Evolutionary conservation across 2,113 vertebrate genomes (phyloP).

Genomic region (Psephotus haematonotus): DNA sequence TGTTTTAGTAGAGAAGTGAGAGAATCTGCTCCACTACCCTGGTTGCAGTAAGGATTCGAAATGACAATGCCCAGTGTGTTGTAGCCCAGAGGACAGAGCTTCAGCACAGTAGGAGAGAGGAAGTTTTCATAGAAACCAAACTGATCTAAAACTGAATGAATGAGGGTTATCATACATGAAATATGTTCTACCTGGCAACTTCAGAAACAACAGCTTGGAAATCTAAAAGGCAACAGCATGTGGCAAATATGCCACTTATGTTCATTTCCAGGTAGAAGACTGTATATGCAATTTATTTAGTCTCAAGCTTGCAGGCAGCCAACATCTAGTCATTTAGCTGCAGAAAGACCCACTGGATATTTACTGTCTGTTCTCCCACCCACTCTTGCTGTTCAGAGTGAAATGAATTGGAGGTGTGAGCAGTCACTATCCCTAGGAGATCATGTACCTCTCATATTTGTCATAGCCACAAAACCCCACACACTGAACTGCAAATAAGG

Average conservation of each 20-base stretch:
- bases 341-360: background rate
- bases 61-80: background rate
- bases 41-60: background rate
- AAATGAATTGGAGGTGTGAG: background rate
- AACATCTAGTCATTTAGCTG: background rate
- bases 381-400: background rate
- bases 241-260: background rate
- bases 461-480: background rate
- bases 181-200: background rate
- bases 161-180: background rate
- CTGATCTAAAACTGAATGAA: background rate
- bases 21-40: background rate
- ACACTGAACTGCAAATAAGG: background rate
- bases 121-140: background rate
- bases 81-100: background rate
- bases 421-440: background rate
- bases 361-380: background rate
- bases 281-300: background rate
- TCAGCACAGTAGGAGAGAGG: background rate
- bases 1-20: background rate
- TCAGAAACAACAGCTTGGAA: slow-evolving; percentile 1
- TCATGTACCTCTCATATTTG: background rate
- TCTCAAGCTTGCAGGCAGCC: background rate
- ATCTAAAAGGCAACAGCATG: background rate
- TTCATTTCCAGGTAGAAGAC: background rate